Evolutionary conservation across 2,113 vertebrate species (phyloP).

Genomic region (Cacatua alba): DNA sequence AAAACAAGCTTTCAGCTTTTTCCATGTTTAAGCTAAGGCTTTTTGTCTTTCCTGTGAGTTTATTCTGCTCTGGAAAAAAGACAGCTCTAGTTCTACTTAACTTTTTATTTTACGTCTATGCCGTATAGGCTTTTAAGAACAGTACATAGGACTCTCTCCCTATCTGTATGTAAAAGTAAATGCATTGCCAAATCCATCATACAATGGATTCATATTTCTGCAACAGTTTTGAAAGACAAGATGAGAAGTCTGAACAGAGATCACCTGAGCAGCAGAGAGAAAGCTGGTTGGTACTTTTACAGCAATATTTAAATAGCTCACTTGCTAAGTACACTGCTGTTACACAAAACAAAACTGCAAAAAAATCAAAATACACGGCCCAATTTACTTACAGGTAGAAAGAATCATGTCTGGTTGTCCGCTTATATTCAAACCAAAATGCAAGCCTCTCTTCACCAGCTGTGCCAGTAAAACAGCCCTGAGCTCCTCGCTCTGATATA

Average conservation of each 20-base stretch:
- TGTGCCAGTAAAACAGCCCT: neutral
- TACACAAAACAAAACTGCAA: neutral
- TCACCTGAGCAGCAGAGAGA: neutral
- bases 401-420: conserved; percentile 64
- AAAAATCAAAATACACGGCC: neutral
- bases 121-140: neutral
- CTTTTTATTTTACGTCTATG: neutral
- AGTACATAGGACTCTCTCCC: neutral
- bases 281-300: neutral
- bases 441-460: neutral
- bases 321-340: neutral
- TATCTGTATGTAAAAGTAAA: neutral
- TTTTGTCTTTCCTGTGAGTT: neutral
- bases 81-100: neutral
- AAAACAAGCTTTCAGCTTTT: neutral
- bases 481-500: neutral
- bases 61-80: neutral
- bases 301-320: neutral
- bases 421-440: neutral
- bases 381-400: conserved; percentile 75
- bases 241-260: neutral
- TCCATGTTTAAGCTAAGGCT: neutral
- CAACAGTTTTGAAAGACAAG: neutral
- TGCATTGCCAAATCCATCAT: neutral
- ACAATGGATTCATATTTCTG: neutral